phyloP scores from a whole-genome alignment of 2,113 vertebrate species.

The Epinephelus fuscoguttatus region DNA sequence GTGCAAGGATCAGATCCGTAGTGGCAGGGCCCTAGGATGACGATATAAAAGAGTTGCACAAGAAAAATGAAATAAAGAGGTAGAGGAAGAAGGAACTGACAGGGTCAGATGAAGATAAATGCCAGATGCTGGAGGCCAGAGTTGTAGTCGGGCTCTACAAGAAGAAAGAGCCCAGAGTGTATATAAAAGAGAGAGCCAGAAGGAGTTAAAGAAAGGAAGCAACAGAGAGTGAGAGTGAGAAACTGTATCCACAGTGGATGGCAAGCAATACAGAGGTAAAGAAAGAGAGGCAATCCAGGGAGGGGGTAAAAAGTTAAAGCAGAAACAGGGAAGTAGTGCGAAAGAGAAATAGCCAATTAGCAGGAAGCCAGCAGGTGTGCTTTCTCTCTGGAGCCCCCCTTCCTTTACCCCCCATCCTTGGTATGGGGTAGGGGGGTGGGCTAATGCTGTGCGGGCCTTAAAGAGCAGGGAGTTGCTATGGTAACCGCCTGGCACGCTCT shows the following conservation, averaged over 20 bases:
- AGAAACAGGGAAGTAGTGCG: constrained; percentile 68
- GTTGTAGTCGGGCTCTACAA: constrained; percentile 36
- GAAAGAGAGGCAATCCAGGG: constrained; percentile 45
- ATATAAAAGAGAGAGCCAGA: constrained; percentile 20
- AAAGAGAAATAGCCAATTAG: constrained; percentile 87
- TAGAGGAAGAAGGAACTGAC: constrained; percentile 56
- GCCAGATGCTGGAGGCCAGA: constrained; percentile 56
- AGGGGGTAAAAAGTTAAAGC: constrained; percentile 75
- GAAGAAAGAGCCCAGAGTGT: constrained; percentile 33
- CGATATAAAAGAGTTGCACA: constrained; percentile 44
- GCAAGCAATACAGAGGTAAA: constrained; percentile 38
- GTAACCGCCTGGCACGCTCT: constrained; percentile 86
- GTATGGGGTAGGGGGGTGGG: constrained; percentile 67
- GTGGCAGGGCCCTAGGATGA: constrained; percentile 20
- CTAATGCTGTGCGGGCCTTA: constrained; percentile 80
- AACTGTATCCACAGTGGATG: constrained; percentile 24
- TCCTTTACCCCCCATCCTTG: constrained; percentile 62
- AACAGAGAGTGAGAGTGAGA: constrained; percentile 33
- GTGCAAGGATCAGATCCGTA: constrained; percentile 37
- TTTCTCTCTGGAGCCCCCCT: constrained; percentile 71
- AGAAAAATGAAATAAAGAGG: constrained; percentile 50
- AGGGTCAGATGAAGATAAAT: constrained; percentile 72
- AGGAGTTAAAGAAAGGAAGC: constrained; percentile 42
- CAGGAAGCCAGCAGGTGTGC: constrained; percentile 86
- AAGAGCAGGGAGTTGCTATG: constrained; percentile 86